These are phyloP conservation scores for Bombylius discolor DNA, from an alignment of 2,888 invertebrate species.

Conservation along the genomic window DNA sequence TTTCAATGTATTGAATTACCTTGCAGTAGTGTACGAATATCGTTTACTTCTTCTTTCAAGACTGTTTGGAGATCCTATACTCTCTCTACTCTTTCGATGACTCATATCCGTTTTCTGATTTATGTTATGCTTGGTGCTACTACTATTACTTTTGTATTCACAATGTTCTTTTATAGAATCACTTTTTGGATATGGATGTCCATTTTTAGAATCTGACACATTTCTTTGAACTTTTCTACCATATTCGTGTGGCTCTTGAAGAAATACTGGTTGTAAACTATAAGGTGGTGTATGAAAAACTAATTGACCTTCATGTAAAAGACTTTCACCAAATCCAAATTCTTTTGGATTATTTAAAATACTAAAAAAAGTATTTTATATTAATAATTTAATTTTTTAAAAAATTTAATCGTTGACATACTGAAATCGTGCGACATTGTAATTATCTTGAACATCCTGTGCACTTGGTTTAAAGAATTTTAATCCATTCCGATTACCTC, in stretches of 20 bases:
- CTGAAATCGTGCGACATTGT: conserved; percentile 57
- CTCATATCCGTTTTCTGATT: conserved; percentile 23
- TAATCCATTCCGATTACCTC: conserved; percentile 76
- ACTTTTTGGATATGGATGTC: neutral
- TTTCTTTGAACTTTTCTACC: conserved; percentile 20
- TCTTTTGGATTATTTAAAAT: conserved; percentile 66
- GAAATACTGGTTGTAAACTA: conserved; percentile 59
- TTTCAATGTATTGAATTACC: conserved; percentile 10
- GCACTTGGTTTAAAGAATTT: conserved; percentile 77
- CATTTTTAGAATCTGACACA: neutral
- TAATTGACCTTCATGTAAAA: conserved; percentile 72
- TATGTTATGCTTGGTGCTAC: conserved; percentile 27
- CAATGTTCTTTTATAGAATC: neutral
- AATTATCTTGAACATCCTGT: conserved; percentile 66
- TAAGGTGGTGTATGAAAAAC: conserved; percentile 87
- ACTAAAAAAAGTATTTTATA: conserved; percentile 29
- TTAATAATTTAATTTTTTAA: neutral
- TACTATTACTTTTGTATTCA: conserved; percentile 6
- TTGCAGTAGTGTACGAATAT: conserved; percentile 42
- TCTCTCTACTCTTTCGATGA: conserved; percentile 34
- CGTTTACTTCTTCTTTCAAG: conserved; percentile 40
- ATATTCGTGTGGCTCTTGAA: conserved; percentile 49
- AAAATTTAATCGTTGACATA: conserved; percentile 25
- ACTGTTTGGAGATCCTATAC: conserved; percentile 33
- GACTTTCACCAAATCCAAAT: conserved; percentile 87